Evolutionary conservation across 2,797 vertebrate genomes (phyloP).

Genomic region (Garrulus glandarius): DNA sequence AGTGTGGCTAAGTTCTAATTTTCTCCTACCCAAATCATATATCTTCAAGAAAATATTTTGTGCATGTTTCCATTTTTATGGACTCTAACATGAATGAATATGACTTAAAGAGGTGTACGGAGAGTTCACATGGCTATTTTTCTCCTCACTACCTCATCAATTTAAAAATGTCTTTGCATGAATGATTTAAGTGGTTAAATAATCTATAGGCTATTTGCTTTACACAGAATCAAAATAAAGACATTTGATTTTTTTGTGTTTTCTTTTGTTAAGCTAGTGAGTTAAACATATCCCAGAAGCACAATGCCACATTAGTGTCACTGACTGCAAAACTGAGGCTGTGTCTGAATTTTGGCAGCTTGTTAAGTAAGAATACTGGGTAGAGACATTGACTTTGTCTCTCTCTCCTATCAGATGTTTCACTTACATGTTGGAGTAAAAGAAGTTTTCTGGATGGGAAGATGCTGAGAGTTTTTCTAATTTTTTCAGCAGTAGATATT

Average conservation of each 20-base stretch:
- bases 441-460: neutral
- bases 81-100: neutral
- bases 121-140: neutral
- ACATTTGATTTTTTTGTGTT: neutral
- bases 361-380: neutral
- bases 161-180: neutral
- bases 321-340: neutral
- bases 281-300: constrained; percentile 29
- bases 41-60: neutral
- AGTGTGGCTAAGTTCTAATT: neutral
- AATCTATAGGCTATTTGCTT: neutral
- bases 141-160: neutral
- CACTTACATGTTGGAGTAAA: neutral
- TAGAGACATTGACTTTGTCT: neutral
- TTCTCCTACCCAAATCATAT: neutral
- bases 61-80: neutral
- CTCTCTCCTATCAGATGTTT: neutral
- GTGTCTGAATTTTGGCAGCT: neutral
- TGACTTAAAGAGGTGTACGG: neutral
- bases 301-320: neutral
- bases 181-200: neutral
- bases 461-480: neutral
- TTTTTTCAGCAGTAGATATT: neutral
- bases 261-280: neutral
- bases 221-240: neutral